Conservation (phyloP, 2,888 invertebrate species). For the Ormia ochracea region DNA sequence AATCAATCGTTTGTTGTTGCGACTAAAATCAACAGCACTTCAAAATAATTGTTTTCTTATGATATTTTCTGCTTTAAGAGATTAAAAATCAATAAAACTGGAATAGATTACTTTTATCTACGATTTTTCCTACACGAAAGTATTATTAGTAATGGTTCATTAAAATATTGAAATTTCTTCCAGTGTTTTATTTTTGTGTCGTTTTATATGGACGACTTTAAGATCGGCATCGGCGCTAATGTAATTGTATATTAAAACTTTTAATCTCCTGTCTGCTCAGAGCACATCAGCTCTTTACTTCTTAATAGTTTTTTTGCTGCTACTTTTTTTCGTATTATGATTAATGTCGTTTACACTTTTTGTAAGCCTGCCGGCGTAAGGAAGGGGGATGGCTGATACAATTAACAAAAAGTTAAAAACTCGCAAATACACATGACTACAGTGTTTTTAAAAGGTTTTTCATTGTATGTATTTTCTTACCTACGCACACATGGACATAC, state of each 20-base stretch:
- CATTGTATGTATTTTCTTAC: too few relatives aligned
- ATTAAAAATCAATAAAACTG: conserved; percentile 6
- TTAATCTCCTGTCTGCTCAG: too few relatives aligned
- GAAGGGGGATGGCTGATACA: not conserved
- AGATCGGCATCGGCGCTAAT: too few relatives aligned
- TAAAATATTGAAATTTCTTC: conserved; percentile 23
- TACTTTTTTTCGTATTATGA: conserved; percentile 19
- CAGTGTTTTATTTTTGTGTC: conserved; percentile 14
- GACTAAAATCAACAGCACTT: conserved; percentile 50
- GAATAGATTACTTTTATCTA: not conserved
- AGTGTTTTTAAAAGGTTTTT: conserved; percentile 1
- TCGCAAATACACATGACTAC: not conserved
- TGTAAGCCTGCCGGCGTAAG: not conserved
- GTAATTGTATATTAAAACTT: too few relatives aligned
- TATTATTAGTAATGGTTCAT: conserved; percentile 45
- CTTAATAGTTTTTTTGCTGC: not conserved
- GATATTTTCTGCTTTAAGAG: conserved; percentile 6
- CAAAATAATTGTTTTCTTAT: conserved; percentile 39
- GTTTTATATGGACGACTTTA: not conserved
- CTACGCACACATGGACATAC: too few relatives aligned
- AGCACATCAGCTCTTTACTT: too few relatives aligned
- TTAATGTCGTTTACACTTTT: conserved; percentile 37
- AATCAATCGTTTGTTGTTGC: conserved; percentile 1
- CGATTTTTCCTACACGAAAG: not conserved
- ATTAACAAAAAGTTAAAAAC: not conserved